These are phyloP conservation scores for Phenganax stokvisi DNA, from an alignment of 92 coral and sea anemone species.

Conservation along the genomic window DNA sequence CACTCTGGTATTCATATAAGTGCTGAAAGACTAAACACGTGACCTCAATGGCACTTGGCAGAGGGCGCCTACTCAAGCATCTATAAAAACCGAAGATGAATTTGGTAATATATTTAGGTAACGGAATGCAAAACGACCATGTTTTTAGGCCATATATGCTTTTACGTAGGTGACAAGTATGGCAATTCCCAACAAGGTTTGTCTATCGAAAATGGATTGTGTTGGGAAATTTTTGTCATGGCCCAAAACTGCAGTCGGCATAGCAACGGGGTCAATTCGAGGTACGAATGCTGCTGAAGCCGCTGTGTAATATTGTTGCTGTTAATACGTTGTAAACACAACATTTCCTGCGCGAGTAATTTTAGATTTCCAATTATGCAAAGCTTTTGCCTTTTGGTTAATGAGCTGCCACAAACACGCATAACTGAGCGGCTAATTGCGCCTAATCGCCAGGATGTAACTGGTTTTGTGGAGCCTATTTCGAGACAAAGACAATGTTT, in stretches of 20 bases:
- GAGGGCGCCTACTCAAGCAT: background rate
- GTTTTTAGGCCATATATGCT: no score
- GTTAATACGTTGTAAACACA: background rate
- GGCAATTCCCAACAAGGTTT: no score
- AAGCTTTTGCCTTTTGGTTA: background rate
- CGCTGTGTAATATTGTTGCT: background rate
- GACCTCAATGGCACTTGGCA: background rate
- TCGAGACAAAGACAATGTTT: background rate
- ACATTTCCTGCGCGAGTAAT: background rate
- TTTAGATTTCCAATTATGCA: background rate
- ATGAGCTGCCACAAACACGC: background rate
- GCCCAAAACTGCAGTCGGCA: background rate
- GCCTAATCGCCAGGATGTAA: background rate
- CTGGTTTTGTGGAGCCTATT: background rate
- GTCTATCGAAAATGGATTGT: no score
- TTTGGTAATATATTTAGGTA: no score
- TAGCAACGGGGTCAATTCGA: background rate
- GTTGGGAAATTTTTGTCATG: no score
- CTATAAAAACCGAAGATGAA: no score
- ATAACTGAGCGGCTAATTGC: background rate
- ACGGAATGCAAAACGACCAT: no score
- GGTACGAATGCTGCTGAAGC: background rate
- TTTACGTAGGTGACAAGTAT: no score
- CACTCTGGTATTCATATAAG: slow-evolving; percentile 15
- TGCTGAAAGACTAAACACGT: slow-evolving; percentile 6